phyloP scores from a whole-genome alignment of 2,113 vertebrate genomes.

The Craseonycteris thonglongyai region DNA sequence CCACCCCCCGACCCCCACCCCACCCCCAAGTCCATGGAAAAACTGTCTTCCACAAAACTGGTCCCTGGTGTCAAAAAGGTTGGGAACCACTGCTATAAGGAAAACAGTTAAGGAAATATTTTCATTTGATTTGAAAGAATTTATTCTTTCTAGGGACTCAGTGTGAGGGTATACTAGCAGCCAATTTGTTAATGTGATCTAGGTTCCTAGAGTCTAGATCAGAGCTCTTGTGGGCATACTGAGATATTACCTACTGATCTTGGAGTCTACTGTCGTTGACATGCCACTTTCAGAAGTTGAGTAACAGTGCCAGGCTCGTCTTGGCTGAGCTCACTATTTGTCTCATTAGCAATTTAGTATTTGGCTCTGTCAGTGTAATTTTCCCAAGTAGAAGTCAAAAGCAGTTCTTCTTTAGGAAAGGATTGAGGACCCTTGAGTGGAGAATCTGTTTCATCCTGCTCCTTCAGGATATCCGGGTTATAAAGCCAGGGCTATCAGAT shows the following conservation, averaged over 20 bases:
- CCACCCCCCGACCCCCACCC: too few relatives aligned
- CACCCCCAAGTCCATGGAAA: too few relatives aligned
- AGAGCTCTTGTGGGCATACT: not conserved
- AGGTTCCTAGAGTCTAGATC: not conserved
- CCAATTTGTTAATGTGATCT: not conserved
- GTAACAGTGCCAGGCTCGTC: not conserved
- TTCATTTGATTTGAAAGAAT: not conserved
- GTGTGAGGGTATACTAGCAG: not conserved
- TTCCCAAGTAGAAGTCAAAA: constrained; percentile 1
- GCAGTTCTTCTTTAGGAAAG: not conserved
- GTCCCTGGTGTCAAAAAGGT: too few relatives aligned
- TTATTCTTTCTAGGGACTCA: not conserved
- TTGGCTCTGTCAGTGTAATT: not conserved
- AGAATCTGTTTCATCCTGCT: not conserved
- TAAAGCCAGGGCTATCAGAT: not conserved
- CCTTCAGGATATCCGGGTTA: not conserved
- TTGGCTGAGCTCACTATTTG: not conserved
- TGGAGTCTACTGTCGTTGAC: not conserved
- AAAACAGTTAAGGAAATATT: not conserved
- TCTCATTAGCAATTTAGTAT: not conserved
- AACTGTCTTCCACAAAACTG: too few relatives aligned
- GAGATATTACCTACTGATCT: not conserved
- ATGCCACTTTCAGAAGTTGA: not conserved
- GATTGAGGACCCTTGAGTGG: not conserved
- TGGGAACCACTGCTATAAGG: too few relatives aligned